Conservation (phyloP, 2,113 vertebrate species). For the Cervus canadensis region DNA sequence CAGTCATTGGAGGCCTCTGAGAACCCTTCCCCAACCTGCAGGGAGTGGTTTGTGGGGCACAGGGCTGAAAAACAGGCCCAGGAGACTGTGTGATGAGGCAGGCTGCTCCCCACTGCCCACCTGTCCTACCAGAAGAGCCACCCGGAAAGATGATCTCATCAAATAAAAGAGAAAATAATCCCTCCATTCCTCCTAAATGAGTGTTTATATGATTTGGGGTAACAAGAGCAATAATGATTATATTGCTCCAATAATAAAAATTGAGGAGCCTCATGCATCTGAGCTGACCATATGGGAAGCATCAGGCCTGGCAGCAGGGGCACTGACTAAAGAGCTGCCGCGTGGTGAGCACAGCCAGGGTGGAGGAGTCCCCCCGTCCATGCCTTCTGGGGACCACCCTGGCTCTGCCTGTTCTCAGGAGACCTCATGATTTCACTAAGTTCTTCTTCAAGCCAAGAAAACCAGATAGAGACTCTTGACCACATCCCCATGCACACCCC, state of each 20-base stretch:
- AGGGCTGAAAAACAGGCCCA: not conserved
- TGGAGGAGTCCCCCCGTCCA: not conserved
- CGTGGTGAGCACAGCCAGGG: not conserved
- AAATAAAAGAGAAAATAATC: slow-evolving; percentile 57
- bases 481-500: not conserved
- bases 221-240: slow-evolving; percentile 44
- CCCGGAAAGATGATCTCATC: not conserved
- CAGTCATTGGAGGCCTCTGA: not conserved
- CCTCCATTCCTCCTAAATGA: slow-evolving; percentile 34
- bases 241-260: slow-evolving; percentile 42
- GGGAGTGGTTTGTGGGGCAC: not conserved
- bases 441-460: not conserved
- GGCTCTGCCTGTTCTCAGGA: not conserved
- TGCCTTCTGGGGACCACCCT: not conserved
- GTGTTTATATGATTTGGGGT: slow-evolving; percentile 46
- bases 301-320: slow-evolving; percentile 8
- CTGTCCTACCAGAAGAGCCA: not conserved
- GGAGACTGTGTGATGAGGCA: not conserved
- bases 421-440: not conserved
- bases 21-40: not conserved
- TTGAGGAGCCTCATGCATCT: not conserved
- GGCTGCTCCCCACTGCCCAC: not conserved
- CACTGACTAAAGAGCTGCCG: not conserved
- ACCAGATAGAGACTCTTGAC: not conserved
- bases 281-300: slow-evolving; percentile 31